These are phyloP conservation scores for Sebastes vulpes DNA, from an alignment of 2,797 vertebrate species.

Conservation along the genomic window DNA sequence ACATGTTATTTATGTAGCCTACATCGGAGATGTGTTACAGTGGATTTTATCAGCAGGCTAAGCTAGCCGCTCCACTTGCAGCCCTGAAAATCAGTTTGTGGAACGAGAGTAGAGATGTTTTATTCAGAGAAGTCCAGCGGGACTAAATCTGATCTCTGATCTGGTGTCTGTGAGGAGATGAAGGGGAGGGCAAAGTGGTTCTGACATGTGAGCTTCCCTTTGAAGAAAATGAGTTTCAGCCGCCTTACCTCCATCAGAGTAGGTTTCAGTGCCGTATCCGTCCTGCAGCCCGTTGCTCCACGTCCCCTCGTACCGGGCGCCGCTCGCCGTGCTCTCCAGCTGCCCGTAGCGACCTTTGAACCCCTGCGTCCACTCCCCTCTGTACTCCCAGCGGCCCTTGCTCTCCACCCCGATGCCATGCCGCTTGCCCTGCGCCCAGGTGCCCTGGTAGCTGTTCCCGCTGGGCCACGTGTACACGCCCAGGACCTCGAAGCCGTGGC, in stretches of 20 bases:
- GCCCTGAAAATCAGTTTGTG: slow-evolving; percentile 12
- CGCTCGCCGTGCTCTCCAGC: slow-evolving; percentile 94
- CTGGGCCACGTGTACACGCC: slow-evolving; percentile 99
- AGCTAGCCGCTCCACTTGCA: slow-evolving; percentile 45
- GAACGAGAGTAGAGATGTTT: not conserved
- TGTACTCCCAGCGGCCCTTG: slow-evolving; percentile 98
- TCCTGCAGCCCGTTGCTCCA: slow-evolving; percentile 99
- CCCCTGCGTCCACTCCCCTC: slow-evolving; percentile 98
- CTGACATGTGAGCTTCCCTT: not conserved
- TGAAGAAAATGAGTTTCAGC: not conserved
- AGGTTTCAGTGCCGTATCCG: slow-evolving; percentile 97
- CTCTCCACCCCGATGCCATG: slow-evolving; percentile 97
- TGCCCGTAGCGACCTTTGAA: slow-evolving; percentile 98
- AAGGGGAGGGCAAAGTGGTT: not conserved
- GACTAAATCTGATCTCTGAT: not conserved
- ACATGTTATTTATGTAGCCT: slow-evolving; percentile 58
- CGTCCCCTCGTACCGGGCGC: slow-evolving; percentile 96
- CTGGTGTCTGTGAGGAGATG: not conserved
- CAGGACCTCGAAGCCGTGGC: slow-evolving; percentile 97
- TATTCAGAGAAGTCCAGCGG: not conserved
- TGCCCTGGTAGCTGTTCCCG: slow-evolving; percentile 97
- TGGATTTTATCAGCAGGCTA: slow-evolving; percentile 12
- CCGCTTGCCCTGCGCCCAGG: slow-evolving; percentile 98
- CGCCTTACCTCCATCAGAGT: slow-evolving; percentile 96
- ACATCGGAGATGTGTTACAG: slow-evolving; percentile 33